Conservation (phyloP, 2,113 vertebrate genomes). For the Plotosus lineatus region DNA sequence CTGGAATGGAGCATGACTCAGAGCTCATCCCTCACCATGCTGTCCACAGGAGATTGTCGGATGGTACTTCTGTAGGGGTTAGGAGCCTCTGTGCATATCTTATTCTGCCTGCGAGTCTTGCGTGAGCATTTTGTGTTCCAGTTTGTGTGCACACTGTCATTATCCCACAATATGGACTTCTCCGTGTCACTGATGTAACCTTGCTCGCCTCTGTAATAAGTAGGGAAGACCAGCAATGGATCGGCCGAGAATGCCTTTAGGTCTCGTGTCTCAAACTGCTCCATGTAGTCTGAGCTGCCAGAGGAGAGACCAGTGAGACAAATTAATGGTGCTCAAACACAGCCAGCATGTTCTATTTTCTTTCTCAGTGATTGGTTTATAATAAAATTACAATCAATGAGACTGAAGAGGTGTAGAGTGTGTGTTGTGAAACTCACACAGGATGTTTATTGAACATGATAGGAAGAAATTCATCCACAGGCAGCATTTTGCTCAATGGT, state of each 20-base stretch:
- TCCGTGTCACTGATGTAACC: conserved; percentile 93
- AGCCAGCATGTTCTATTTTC: background rate
- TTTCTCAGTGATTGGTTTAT: background rate
- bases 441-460: conserved; percentile 94
- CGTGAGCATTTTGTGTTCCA: conserved; percentile 87
- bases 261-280: conserved; percentile 81
- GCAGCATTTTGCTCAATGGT: conserved; percentile 82
- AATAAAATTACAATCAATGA: background rate
- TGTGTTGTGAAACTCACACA: conserved; percentile 73
- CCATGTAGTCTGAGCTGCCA: conserved; percentile 82
- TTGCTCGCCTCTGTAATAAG: conserved; percentile 86
- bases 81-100: conserved; percentile 83
- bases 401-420: background rate
- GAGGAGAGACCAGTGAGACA: background rate
- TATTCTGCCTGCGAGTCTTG: conserved; percentile 83
- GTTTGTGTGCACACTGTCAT: conserved; percentile 81
- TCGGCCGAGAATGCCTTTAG: conserved; percentile 87
- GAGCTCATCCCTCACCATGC: conserved; percentile 84
- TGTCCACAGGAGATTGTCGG: conserved; percentile 84
- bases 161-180: conserved; percentile 90
- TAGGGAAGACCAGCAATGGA: conserved; percentile 86
- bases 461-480: conserved; percentile 90
- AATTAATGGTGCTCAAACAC: background rate
- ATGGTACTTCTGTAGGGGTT: conserved; percentile 86
- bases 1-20: conserved; percentile 60